Percentiles rank a stretch among this genome's conserved stretches.
phyloP scores from a whole-genome alignment of 1,140 invertebrate species.

The Cryptotermes secundus region DNA sequence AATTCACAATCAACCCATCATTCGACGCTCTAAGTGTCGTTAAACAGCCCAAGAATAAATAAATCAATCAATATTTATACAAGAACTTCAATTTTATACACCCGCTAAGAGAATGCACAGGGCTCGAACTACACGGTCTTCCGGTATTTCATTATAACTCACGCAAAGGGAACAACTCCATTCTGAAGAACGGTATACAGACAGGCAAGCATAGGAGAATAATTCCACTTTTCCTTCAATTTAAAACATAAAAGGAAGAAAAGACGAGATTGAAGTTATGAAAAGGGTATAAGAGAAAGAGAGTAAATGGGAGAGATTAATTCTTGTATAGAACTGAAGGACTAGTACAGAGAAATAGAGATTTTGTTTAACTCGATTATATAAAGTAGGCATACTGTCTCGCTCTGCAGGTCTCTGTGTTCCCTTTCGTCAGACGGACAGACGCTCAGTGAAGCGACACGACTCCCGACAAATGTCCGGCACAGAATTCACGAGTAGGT shows the following conservation, averaged over 20 bases:
- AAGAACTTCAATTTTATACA: too few species aligned
- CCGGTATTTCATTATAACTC: neutral
- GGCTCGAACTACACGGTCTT: too few species aligned
- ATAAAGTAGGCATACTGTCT: conserved; percentile 38
- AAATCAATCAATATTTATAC: too few species aligned
- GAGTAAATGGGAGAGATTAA: neutral
- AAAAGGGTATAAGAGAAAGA: conserved; percentile 44
- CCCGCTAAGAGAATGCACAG: too few species aligned
- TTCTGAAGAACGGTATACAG: neutral
- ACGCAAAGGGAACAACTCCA: neutral
- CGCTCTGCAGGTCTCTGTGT: neutral
- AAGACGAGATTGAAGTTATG: conserved; percentile 49
- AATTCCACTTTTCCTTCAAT: conserved; percentile 50
- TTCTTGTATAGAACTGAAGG: conserved; percentile 12
- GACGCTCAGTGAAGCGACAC: neutral
- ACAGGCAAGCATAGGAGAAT: conserved; percentile 36
- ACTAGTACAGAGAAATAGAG: neutral
- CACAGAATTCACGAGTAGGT: neutral
- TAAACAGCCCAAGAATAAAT: too few species aligned
- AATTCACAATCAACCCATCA: too few species aligned
- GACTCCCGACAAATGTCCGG: neutral
- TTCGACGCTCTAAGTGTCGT: too few species aligned
- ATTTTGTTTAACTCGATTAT: conserved; percentile 49
- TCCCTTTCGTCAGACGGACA: neutral
- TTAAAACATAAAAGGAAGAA: conserved; percentile 49